Evolutionary conservation across 2,113 vertebrate species (phyloP).

Genomic region (Edolisoma coerulescens): DNA sequence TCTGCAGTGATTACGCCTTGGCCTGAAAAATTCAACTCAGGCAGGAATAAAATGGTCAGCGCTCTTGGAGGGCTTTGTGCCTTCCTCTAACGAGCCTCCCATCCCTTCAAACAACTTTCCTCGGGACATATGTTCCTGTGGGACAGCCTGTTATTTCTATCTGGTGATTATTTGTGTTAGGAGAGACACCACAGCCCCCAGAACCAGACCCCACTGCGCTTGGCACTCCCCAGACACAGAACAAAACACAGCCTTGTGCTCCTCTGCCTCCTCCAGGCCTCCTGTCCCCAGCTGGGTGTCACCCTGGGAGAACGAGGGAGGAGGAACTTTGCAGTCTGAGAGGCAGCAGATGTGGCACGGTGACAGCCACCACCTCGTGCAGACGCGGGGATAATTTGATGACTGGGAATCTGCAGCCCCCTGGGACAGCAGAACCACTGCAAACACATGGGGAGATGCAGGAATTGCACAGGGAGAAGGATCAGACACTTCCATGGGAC

Average conservation of each 20-base stretch:
- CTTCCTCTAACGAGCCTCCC: not conserved
- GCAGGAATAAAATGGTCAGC: rapidly evolving
- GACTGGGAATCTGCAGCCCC: not conserved
- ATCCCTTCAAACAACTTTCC: not conserved
- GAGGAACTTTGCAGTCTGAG: not conserved
- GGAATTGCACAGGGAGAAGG: rapidly evolving
- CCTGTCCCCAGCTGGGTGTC: not conserved
- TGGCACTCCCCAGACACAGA: not conserved
- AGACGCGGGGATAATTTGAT: rapidly evolving
- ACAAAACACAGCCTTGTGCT: not conserved
- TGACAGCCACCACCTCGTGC: not conserved
- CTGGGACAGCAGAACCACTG: rapidly evolving
- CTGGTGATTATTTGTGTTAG: slow-evolving; percentile 5
- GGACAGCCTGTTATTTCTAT: not conserved
- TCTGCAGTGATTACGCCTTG: rapidly evolving
- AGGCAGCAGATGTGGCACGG: not conserved
- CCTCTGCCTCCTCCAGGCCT: not conserved
- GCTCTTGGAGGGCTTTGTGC: not conserved
- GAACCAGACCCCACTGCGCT: not conserved
- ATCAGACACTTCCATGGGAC: rapidly evolving
- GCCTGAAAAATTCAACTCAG: not conserved
- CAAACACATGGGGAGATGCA: rapidly evolving
- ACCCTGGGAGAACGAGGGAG: not conserved
- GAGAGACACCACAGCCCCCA: not conserved
- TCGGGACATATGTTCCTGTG: not conserved